A percentile compares a stretch with the other conserved stretches of the same genome.
Evolutionary conservation across 2,113 vertebrate species (phyloP).

Genomic region (Haemorhous mexicanus): DNA sequence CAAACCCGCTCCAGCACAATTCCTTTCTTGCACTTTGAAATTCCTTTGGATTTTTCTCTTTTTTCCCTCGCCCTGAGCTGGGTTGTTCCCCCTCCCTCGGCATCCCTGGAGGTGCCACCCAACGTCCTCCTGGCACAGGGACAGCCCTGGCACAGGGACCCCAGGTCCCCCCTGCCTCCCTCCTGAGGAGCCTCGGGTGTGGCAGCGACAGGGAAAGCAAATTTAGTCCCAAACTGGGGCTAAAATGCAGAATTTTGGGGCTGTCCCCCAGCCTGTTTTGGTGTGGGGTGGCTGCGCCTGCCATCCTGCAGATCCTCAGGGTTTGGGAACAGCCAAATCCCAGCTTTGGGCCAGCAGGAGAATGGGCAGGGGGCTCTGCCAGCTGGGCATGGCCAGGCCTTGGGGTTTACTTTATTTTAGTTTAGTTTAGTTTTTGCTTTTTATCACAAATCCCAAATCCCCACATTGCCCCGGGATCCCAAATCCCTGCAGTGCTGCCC

Average conservation of each 20-base stretch:
- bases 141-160: background rate
- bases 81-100: background rate
- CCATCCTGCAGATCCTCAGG: background rate
- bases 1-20: background rate
- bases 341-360: background rate
- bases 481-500: background rate
- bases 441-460: background rate
- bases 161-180: background rate
- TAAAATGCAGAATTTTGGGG: accelerated
- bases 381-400: accelerated
- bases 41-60: background rate
- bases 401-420: background rate
- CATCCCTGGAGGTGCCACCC: background rate
- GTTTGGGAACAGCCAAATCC: background rate
- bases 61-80: accelerated
- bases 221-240: background rate
- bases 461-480: background rate
- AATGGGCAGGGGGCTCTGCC: background rate
- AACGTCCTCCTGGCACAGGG: too few relatives aligned
- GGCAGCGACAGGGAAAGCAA: background rate
- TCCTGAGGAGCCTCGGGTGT: too few relatives aligned
- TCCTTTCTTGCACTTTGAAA: slow-evolving; percentile 13
- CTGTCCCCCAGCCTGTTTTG: accelerated
- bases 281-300: accelerated
- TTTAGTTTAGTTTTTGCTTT: background rate